Percentiles rank a stretch among this genome's conserved stretches.
Evolutionary conservation across 2,888 invertebrate genomes (phyloP).

Genomic region (Gastracanthus pulcherrimus): DNA sequence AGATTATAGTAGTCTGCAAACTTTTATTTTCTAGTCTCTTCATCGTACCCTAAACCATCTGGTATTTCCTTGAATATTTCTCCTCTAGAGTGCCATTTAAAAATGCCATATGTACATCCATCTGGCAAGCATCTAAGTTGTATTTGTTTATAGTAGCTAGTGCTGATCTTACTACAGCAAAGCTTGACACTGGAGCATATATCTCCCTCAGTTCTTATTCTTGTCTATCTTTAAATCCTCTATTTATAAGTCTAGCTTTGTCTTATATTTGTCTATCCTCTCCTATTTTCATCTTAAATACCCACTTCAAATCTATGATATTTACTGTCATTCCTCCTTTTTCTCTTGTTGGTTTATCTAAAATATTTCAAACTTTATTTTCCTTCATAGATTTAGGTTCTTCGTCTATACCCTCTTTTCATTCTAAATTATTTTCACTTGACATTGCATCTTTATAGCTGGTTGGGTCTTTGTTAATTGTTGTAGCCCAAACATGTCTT

Average conservation of each 20-base stretch:
- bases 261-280: not conserved
- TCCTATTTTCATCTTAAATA: slow-evolving; percentile 38
- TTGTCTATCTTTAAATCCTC: slow-evolving; percentile 31
- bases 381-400: too few species aligned
- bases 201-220: slow-evolving; percentile 34
- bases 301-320: slow-evolving; percentile 39
- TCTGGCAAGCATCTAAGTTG: not conserved
- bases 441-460: too few species aligned
- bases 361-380: too few species aligned
- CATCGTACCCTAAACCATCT: too few species aligned
- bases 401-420: too few species aligned
- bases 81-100: slow-evolving; percentile 3
- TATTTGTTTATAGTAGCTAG: slow-evolving; percentile 1
- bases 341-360: too few species aligned
- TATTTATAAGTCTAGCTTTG: slow-evolving; percentile 26
- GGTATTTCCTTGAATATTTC: not conserved
- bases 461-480: too few species aligned
- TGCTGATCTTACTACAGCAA: slow-evolving; percentile 37
- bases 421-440: too few species aligned
- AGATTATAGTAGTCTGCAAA: too few species aligned
- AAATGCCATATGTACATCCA: slow-evolving; percentile 60
- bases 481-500: too few species aligned
- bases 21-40: too few species aligned
- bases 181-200: slow-evolving; percentile 48
- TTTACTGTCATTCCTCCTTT: too few species aligned